phyloP scores from a whole-genome alignment of 2,113 vertebrate species.

The Thymallus thymallus region DNA sequence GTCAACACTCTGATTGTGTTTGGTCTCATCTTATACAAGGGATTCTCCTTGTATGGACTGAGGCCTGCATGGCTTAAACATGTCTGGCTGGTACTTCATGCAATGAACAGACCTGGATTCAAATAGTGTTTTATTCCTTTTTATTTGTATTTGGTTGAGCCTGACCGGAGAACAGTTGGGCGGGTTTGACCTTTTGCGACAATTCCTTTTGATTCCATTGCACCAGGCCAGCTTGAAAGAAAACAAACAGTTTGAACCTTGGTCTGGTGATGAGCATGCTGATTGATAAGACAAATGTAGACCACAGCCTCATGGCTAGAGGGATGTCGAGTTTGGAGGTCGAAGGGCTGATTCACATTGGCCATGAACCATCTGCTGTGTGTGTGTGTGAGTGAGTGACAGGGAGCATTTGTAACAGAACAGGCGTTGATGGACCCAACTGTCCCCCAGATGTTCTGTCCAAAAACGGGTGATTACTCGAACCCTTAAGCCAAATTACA shows the following conservation, averaged over 20 bases:
- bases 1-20: background rate
- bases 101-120: no score
- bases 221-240: no score
- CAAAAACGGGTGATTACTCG: conserved; percentile 13
- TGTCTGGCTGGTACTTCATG: no score
- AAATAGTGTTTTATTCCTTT: no score
- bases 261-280: background rate
- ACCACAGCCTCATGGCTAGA: background rate
- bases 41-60: no score
- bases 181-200: no score
- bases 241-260: no score
- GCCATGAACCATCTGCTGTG: conserved; percentile 5
- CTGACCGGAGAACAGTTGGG: no score
- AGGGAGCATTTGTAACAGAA: conserved; percentile 12
- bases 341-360: background rate
- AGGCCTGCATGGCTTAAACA: no score
- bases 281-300: background rate
- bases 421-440: background rate
- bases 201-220: no score
- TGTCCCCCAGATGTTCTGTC: conserved; percentile 7
- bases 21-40: background rate
- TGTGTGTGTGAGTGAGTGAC: conserved; percentile 1
- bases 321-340: background rate
- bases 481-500: background rate
- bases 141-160: no score